These are phyloP conservation scores for Torymus aiolomorphi DNA, from an alignment of 2,888 invertebrate genomes.

Conservation along the genomic window DNA sequence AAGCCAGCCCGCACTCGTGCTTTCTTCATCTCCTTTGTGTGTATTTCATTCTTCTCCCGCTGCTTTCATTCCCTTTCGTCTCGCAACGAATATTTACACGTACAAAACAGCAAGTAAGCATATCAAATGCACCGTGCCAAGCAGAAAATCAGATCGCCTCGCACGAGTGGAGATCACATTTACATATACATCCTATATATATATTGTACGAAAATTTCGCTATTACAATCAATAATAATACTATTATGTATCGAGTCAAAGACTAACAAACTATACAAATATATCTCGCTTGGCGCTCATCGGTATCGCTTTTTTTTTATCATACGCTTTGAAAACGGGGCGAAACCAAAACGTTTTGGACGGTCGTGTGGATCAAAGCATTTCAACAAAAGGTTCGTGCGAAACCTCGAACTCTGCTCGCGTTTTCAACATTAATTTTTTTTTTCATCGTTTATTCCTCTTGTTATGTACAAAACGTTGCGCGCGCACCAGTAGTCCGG, in stretches of 20 bases:
- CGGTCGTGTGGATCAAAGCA: slow-evolving; percentile 59
- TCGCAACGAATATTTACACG: slow-evolving; percentile 38
- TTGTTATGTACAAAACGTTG: slow-evolving; percentile 50
- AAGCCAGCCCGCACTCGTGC: slow-evolving; percentile 29
- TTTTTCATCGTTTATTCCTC: slow-evolving; percentile 11
- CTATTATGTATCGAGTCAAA: slow-evolving; percentile 49
- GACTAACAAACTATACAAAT: slow-evolving; percentile 69
- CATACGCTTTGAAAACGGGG: slow-evolving; percentile 64
- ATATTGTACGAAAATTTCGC: slow-evolving; percentile 50
- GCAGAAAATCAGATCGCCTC: slow-evolving; percentile 18
- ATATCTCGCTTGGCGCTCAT: slow-evolving; percentile 37
- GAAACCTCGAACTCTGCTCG: slow-evolving; percentile 33
- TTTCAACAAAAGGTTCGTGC: slow-evolving; percentile 47
- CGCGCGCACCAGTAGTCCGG: not conserved
- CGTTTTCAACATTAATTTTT: slow-evolving; percentile 7
- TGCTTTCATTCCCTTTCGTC: slow-evolving; percentile 1
- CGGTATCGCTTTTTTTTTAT: slow-evolving; percentile 10
- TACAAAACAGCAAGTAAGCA: slow-evolving; percentile 47
- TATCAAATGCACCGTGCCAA: slow-evolving; percentile 40
- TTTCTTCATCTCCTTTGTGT: slow-evolving; percentile 7
- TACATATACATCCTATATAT: slow-evolving; percentile 39
- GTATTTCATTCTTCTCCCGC: not conserved
- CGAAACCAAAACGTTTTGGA: slow-evolving; percentile 57
- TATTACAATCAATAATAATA: slow-evolving; percentile 54
- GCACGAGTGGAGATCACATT: slow-evolving; percentile 51